phyloP scores from a whole-genome alignment of 2,888 invertebrate species.

The Physocephala rufipes region DNA sequence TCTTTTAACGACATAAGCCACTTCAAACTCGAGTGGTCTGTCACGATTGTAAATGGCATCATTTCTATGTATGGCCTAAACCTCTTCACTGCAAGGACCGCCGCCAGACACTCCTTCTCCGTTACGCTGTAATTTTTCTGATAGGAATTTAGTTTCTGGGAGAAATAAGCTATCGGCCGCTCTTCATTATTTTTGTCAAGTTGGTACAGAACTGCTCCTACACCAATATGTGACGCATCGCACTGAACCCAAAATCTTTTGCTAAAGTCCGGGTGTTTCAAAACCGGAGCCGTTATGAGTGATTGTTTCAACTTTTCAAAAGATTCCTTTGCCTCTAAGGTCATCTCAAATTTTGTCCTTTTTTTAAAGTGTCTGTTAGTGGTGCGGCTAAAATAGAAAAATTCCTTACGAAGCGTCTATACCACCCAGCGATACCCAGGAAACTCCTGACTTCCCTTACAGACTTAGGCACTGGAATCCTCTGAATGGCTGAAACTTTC shows the following conservation, averaged over 20 bases:
- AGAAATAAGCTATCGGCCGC: conserved; percentile 38
- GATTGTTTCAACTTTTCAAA: conserved; percentile 35
- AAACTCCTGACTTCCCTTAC: too few relatives aligned
- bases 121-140: conserved; percentile 41
- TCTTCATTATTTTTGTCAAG: conserved; percentile 31
- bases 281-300: conserved; percentile 31
- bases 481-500: too few relatives aligned
- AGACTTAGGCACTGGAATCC: too few relatives aligned
- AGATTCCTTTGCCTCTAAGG: conserved; percentile 27
- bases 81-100: conserved; percentile 36
- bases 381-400: conserved; percentile 33
- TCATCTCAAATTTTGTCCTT: conserved; percentile 30
- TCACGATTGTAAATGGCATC: conserved; percentile 7
- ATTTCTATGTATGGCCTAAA: conserved; percentile 44
- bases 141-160: conserved; percentile 38
- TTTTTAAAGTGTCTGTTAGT: conserved; percentile 29
- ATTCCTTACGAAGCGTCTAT: conserved; percentile 36
- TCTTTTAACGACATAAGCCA: conserved; percentile 11
- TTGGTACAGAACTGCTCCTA: too few relatives aligned
- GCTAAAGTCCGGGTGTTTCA: too few relatives aligned
- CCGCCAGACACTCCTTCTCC: conserved; percentile 41
- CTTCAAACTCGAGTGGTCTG: conserved; percentile 20
- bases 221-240: too few relatives aligned
- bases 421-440: conserved; percentile 44
- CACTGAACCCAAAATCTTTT: too few relatives aligned